Percentiles rank a stretch among this genome's conserved stretches.
These are phyloP conservation scores for Neofelis nebulosa DNA, from an alignment of 2,113 vertebrate species.

Conservation along the genomic window DNA sequence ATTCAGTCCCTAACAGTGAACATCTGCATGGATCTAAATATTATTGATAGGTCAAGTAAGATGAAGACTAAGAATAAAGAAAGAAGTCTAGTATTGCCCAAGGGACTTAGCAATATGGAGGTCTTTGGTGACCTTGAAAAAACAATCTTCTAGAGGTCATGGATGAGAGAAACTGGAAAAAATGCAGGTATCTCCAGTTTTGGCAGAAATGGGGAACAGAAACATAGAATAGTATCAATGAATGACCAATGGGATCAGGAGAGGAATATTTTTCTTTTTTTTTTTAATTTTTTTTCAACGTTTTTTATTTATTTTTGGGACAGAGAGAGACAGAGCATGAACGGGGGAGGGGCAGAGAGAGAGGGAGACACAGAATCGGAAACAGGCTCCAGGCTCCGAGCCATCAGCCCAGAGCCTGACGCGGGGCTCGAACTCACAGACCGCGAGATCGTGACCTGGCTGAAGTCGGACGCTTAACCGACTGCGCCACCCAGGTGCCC, in stretches of 20 bases:
- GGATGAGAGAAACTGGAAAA: background rate
- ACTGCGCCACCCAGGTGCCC: too few species aligned
- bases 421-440: too few species aligned
- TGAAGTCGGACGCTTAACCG: too few species aligned
- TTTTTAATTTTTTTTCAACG: too few species aligned
- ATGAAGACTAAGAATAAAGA: background rate
- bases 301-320: too few species aligned
- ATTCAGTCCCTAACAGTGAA: background rate
- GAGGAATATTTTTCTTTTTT: background rate
- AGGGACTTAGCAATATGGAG: background rate
- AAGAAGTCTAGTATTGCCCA: background rate
- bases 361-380: too few species aligned
- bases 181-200: background rate
- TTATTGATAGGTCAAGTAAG: background rate
- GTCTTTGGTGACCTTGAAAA: background rate
- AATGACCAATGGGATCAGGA: background rate
- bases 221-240: background rate
- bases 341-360: too few species aligned
- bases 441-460: too few species aligned
- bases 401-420: too few species aligned
- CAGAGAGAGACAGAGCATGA: too few species aligned
- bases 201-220: background rate
- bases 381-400: too few species aligned
- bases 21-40: background rate
- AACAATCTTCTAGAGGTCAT: background rate